Percentiles rank a stretch among this genome's conserved stretches.
These are phyloP conservation scores for Pseudocheirus occidentalis DNA, from an alignment of 2,797 vertebrate species.

Conservation along the genomic window DNA sequence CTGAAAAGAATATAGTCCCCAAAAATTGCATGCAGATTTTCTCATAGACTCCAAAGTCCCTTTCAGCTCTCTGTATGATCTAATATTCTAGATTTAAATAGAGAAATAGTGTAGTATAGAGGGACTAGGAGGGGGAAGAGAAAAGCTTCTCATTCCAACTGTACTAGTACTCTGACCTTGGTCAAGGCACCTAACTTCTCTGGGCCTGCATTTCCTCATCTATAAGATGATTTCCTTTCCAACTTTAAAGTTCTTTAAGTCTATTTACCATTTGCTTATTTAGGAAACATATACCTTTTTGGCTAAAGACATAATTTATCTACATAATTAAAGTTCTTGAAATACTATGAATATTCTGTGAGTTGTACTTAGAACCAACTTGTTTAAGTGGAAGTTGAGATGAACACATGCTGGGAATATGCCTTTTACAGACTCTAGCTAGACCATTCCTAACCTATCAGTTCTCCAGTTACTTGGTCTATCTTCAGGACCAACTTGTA, in stretches of 20 bases:
- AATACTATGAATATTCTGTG: conserved; percentile 10
- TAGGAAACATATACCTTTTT: conserved; percentile 13
- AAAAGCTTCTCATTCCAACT: background rate
- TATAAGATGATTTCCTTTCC: background rate
- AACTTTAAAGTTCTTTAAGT: background rate
- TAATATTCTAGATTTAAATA: conserved; percentile 36
- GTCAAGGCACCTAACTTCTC: background rate
- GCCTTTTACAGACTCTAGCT: conserved; percentile 17
- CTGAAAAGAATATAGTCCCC: background rate
- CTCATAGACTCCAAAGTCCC: background rate
- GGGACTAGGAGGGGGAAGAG: background rate
- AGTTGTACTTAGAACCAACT: background rate
- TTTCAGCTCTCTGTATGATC: background rate
- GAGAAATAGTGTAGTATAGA: background rate
- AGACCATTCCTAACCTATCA: conserved; percentile 6
- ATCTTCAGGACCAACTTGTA: too few species aligned
- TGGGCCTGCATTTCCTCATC: background rate
- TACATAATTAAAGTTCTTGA: too few species aligned
- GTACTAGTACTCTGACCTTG: background rate
- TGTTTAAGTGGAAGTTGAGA: conserved; percentile 10
- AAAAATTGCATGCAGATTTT: conserved; percentile 1
- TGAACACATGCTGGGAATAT: conserved; percentile 34
- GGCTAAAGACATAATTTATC: conserved; percentile 27
- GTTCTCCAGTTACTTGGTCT: too few species aligned
- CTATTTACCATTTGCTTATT: conserved; percentile 19